phyloP scores from a whole-genome alignment of 2,113 vertebrate genomes.

The Mesoclemmys tuberculata region DNA sequence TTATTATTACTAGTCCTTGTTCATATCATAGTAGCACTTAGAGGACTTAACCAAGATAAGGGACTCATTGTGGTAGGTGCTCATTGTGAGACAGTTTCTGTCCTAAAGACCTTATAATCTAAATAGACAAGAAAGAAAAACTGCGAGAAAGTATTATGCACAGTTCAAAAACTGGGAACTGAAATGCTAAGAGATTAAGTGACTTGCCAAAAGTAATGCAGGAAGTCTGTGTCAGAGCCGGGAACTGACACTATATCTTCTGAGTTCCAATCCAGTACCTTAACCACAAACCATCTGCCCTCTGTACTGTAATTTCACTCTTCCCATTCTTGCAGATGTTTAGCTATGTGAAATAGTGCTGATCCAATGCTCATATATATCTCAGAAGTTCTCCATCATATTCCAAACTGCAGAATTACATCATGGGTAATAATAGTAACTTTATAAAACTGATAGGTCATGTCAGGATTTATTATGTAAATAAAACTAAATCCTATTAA shows the following conservation, averaged over 20 bases:
- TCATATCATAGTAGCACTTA: background rate
- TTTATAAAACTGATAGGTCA: background rate
- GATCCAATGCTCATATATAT: background rate
- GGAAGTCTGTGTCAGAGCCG: background rate
- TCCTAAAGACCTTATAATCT: background rate
- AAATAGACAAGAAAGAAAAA: background rate
- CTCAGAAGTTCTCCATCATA: background rate
- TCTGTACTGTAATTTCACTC: background rate
- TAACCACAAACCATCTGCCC: background rate
- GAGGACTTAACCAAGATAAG: background rate
- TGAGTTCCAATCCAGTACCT: background rate
- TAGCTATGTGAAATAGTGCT: background rate
- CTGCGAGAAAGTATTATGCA: background rate
- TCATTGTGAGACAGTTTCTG: background rate
- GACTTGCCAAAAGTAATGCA: background rate
- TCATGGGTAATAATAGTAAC: conserved; percentile 5
- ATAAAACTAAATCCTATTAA: conserved; percentile 10
- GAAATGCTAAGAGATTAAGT: background rate
- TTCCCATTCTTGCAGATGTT: background rate
- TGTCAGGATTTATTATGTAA: conserved; percentile 30
- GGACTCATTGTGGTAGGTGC: background rate
- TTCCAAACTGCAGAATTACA: background rate
- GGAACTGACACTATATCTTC: background rate
- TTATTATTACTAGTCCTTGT: conserved; percentile 15
- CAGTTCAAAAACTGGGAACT: background rate